Conservation (phyloP, 2,113 vertebrate genomes). For the Erythrolamprus reginae region DNA sequence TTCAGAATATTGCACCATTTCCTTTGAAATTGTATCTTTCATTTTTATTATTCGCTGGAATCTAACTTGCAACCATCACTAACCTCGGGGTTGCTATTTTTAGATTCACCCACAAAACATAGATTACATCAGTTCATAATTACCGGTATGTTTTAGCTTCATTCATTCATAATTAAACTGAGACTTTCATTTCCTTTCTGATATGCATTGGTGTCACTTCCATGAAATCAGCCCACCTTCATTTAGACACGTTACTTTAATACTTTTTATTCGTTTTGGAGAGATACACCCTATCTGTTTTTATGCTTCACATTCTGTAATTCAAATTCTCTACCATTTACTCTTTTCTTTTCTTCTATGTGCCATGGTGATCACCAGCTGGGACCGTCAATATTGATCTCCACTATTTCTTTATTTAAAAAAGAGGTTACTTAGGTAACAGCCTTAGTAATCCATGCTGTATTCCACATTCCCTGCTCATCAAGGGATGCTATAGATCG, state of each 20-base stretch:
- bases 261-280: not conserved
- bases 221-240: not conserved
- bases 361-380: not conserved
- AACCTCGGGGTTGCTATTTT: not conserved
- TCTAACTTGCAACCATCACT: not conserved
- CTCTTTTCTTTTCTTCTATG: not conserved
- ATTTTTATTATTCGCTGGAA: not conserved
- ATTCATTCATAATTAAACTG: not conserved
- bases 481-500: not conserved
- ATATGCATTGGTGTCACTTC: not conserved
- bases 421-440: not conserved
- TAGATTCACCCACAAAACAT: not conserved
- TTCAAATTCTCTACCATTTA: not conserved
- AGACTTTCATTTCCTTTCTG: not conserved
- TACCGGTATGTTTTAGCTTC: not conserved
- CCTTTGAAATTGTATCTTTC: not conserved
- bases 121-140: not conserved
- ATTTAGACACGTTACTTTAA: not conserved
- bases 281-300: not conserved
- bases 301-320: not conserved
- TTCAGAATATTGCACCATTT: not conserved
- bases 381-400: not conserved
- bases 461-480: not conserved
- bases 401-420: not conserved
- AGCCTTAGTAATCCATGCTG: not conserved